Percentiles rank a stretch among this genome's conserved stretches.
Evolutionary conservation across 2,888 invertebrate species (phyloP).

Genomic region (Flexamia atlantica): DNA sequence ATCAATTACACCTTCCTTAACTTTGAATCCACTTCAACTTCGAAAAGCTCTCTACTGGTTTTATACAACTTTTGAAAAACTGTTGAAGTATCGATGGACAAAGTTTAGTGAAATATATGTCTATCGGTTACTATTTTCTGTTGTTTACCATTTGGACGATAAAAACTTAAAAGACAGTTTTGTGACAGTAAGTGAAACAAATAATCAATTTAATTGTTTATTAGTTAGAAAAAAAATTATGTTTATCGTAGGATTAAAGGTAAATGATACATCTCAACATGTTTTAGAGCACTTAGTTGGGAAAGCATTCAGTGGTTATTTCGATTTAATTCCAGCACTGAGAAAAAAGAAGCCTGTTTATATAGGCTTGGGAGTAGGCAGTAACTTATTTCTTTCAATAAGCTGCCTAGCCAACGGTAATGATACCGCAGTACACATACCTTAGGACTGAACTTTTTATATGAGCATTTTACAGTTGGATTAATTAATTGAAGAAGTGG

Average conservation of each 20-base stretch:
- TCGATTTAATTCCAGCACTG: neutral
- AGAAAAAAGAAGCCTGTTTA: slow-evolving; percentile 11
- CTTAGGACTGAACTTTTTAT: too few relatives aligned
- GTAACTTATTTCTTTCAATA: neutral
- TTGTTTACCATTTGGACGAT: slow-evolving; percentile 12
- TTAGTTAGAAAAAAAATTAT: neutral
- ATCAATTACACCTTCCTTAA: neutral
- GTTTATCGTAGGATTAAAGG: neutral
- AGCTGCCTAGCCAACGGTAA: slow-evolving; percentile 11
- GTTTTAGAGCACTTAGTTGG: neutral
- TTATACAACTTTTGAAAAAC: slow-evolving; percentile 10
- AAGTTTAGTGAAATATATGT: slow-evolving; percentile 16
- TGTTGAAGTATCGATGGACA: slow-evolving; percentile 8
- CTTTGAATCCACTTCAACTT: slow-evolving; percentile 7
- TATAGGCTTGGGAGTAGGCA: neutral
- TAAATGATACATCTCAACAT: neutral
- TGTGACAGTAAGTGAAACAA: neutral
- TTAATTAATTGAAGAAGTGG: too few relatives aligned
- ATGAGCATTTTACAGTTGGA: too few relatives aligned
- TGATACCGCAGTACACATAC: slow-evolving; percentile 18
- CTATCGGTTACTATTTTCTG: slow-evolving; percentile 13
- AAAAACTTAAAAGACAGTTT: slow-evolving; percentile 9
- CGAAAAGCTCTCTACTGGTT: slow-evolving; percentile 31
- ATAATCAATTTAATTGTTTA: neutral
- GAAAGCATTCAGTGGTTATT: neutral